These are phyloP conservation scores for Aplysia californica DNA, from an alignment of 1,140 invertebrate genomes.

Conservation along the genomic window DNA sequence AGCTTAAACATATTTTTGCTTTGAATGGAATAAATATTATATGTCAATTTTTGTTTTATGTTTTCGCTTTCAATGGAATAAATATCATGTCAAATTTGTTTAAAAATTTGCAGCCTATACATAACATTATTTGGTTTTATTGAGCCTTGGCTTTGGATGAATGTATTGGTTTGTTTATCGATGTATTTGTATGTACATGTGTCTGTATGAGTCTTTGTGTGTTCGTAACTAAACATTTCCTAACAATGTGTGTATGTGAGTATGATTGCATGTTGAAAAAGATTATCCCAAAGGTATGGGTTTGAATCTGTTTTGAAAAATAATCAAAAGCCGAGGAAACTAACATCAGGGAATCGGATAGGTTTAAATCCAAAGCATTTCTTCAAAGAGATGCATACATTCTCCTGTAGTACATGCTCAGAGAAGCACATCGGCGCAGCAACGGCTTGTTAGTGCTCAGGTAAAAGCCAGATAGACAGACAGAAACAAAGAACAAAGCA, in stretches of 20 bases:
- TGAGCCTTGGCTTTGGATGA: not conserved
- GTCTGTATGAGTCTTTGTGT: too few species aligned
- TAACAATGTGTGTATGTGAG: constrained; percentile 6
- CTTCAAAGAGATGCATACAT: too few species aligned
- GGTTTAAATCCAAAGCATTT: too few species aligned
- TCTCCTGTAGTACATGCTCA: not conserved
- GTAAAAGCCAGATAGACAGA: too few species aligned
- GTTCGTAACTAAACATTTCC: too few species aligned
- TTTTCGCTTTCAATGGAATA: too few species aligned
- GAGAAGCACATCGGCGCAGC: not conserved
- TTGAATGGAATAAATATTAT: too few species aligned
- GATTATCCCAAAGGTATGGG: not conserved
- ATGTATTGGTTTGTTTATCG: not conserved
- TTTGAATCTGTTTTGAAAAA: constrained; percentile 5
- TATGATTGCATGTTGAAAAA: not conserved
- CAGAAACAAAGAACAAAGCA: too few species aligned
- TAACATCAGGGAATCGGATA: too few species aligned
- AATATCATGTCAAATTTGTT: not conserved
- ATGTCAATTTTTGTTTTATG: too few species aligned
- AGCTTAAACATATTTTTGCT: too few species aligned
- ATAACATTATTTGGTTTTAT: constrained; percentile 1
- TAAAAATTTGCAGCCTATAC: not conserved
- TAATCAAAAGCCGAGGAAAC: too few species aligned
- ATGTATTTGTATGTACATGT: constrained; percentile 1
- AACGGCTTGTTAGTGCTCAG: not conserved